Evolutionary conservation across 2,888 invertebrate species (phyloP).

Genomic region (Psylliodes chrysocephalus): DNA sequence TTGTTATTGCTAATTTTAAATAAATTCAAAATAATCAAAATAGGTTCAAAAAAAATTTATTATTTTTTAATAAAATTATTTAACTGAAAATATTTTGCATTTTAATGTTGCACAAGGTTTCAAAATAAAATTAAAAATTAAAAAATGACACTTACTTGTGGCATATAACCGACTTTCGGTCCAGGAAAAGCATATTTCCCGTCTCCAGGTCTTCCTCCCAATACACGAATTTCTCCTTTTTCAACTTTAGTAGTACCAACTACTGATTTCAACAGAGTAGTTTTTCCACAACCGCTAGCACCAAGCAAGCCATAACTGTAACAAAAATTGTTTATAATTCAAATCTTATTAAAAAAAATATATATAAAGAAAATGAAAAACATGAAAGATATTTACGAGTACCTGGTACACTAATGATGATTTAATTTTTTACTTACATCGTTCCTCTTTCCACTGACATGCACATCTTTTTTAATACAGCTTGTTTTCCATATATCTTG

Average conservation of each 20-base stretch:
- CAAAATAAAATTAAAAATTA: too few relatives aligned
- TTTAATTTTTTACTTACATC: constrained; percentile 81
- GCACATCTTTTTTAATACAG: constrained; percentile 74
- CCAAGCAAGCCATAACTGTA: constrained; percentile 87
- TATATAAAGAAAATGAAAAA: too few relatives aligned
- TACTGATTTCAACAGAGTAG: constrained; percentile 85
- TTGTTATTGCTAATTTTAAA: too few relatives aligned
- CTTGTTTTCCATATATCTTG: constrained; percentile 74
- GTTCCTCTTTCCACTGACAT: constrained; percentile 80
- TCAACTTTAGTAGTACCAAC: constrained; percentile 83
- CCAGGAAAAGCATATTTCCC: constrained; percentile 87
- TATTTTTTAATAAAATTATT: too few relatives aligned
- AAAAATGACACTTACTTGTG: constrained; percentile 51
- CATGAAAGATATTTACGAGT: too few relatives aligned
- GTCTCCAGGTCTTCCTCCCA: constrained; percentile 84
- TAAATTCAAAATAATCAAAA: too few relatives aligned
- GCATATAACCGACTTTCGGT: constrained; percentile 78
- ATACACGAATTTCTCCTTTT: constrained; percentile 84
- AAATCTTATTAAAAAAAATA: too few relatives aligned
- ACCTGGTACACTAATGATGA: too few relatives aligned
- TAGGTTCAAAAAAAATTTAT: too few relatives aligned
- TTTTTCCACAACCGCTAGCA: constrained; percentile 91
- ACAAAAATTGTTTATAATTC: too few relatives aligned
- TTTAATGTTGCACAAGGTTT: too few relatives aligned
- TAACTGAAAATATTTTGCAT: too few relatives aligned